Evolutionary conservation across 2,888 invertebrate genomes (phyloP).

Genomic region (Hirudinaria manillensis): DNA sequence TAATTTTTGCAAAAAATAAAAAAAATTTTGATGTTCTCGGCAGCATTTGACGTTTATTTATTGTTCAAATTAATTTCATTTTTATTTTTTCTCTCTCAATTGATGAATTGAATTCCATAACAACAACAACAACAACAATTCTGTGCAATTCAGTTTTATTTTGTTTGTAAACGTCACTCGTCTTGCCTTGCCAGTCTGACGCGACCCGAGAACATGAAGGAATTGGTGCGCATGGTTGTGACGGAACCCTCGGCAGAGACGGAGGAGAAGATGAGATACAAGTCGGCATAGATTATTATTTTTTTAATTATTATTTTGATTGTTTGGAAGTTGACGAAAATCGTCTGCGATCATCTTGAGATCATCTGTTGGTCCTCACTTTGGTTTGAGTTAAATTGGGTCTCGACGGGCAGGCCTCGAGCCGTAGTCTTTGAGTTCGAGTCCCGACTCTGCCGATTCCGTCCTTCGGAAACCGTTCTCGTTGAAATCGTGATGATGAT

Average conservation of each 20-base stretch:
- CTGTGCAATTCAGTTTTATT: too few species aligned
- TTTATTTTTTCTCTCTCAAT: background rate
- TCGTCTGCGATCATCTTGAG: background rate
- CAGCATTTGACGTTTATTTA: background rate
- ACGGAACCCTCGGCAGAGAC: slow-evolving; percentile 74
- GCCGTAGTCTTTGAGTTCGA: too few species aligned
- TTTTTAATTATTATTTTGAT: background rate
- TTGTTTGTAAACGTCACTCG: too few species aligned
- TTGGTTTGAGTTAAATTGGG: too few species aligned
- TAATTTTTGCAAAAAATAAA: background rate
- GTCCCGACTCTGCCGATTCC: too few species aligned
- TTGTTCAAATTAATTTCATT: background rate
- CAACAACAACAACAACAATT: too few species aligned
- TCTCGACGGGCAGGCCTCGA: too few species aligned
- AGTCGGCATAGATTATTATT: slow-evolving; percentile 52
- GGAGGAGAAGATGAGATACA: slow-evolving; percentile 74
- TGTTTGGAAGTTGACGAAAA: background rate
- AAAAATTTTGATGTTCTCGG: background rate
- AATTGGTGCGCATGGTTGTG: slow-evolving; percentile 77
- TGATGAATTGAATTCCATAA: background rate
- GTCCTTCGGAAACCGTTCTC: too few species aligned
- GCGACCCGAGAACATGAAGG: slow-evolving; percentile 75
- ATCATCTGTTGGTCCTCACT: background rate
- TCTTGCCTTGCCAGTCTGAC: slow-evolving; percentile 78
- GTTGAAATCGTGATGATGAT: too few species aligned